Conservation (phyloP, 2,888 invertebrate species). For the Torymus tubicola region DNA sequence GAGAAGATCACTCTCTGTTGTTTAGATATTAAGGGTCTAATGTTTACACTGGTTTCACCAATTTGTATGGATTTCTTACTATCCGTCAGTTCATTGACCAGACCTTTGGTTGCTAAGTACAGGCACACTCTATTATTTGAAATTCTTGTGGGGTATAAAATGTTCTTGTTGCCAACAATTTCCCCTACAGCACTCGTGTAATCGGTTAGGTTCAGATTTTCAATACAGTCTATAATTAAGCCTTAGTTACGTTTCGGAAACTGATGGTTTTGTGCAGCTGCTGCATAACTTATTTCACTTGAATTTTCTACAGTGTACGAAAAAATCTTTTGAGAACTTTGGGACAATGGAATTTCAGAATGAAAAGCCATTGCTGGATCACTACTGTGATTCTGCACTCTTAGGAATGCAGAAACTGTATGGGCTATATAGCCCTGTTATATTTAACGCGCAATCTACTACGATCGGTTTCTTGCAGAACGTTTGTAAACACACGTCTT, state of each 20-base stretch:
- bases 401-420: not conserved
- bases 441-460: not conserved
- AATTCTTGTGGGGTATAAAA: constrained; percentile 46
- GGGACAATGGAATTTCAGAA: not conserved
- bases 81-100: constrained; percentile 1
- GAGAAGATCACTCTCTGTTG: constrained; percentile 25
- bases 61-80: not conserved
- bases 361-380: not conserved
- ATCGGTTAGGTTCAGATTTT: constrained; percentile 36
- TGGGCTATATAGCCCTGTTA: not conserved
- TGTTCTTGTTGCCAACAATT: constrained; percentile 36
- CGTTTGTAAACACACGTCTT: constrained; percentile 11
- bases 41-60: not conserved
- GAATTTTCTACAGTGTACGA: not conserved
- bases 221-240: constrained; percentile 42
- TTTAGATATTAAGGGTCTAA: too few species aligned
- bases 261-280: constrained; percentile 26
- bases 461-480: not conserved
- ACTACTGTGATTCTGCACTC: not conserved
- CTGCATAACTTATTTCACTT: constrained; percentile 27
- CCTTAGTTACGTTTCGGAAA: constrained; percentile 55
- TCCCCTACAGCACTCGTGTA: constrained; percentile 41
- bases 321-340: not conserved
- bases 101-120: not conserved
- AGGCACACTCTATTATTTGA: constrained; percentile 51